These are phyloP conservation scores for Nibea albiflora DNA, from an alignment of 2,113 vertebrate species.

Conservation along the genomic window DNA sequence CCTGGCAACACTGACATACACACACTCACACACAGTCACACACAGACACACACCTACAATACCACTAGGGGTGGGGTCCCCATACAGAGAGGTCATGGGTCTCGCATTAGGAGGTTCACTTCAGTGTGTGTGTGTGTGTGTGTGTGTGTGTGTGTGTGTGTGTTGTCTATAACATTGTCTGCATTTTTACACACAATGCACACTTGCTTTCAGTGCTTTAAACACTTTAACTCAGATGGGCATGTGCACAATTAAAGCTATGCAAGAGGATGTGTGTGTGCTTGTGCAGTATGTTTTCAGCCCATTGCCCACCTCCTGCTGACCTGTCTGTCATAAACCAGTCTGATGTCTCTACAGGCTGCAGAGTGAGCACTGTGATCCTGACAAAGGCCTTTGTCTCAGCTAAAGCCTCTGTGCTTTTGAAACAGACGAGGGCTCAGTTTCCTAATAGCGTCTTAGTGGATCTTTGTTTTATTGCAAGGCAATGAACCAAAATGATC, in stretches of 20 bases:
- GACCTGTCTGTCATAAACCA: conserved; percentile 78
- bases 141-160: neutral
- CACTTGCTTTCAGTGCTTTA: conserved; percentile 20
- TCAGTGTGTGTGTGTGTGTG: conserved; percentile 4
- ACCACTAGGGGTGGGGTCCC: conserved; percentile 6
- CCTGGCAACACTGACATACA: conserved; percentile 56
- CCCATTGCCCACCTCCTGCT: conserved; percentile 50
- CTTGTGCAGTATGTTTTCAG: conserved; percentile 33
- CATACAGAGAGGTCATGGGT: conserved; percentile 58
- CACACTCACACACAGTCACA: conserved; percentile 36
- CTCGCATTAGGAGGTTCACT: conserved; percentile 56
- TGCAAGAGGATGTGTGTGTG: neutral
- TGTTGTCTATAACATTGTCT: conserved; percentile 23
- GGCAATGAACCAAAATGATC: conserved; percentile 66
- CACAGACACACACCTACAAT: conserved; percentile 31
- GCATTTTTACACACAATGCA: conserved; percentile 47
- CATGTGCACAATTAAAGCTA: conserved; percentile 38
- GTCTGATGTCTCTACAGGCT: conserved; percentile 70
- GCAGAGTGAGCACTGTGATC: conserved; percentile 55
- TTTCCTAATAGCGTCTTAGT: conserved; percentile 53
- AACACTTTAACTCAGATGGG: conserved; percentile 24
- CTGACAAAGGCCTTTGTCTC: conserved; percentile 76
- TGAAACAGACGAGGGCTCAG: conserved; percentile 59
- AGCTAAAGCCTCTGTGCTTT: conserved; percentile 50
- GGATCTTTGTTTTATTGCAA: conserved; percentile 60